These are phyloP conservation scores for Aethina tumida DNA, from an alignment of 1,140 invertebrate genomes.

Conservation along the genomic window DNA sequence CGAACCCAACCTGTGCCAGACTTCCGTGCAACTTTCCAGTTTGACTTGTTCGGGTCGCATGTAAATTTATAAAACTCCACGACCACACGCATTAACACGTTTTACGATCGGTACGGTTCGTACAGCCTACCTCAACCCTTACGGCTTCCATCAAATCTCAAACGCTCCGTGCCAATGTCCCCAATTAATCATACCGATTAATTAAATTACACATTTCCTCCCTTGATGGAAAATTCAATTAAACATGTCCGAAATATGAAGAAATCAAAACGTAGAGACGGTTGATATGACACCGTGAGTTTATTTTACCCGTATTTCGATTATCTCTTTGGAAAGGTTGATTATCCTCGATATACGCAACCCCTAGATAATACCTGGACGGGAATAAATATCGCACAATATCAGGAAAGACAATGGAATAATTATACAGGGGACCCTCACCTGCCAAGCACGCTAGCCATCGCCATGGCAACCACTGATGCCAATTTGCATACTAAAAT, in stretches of 20 bases:
- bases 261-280: slow-evolving; percentile 9
- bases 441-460: slow-evolving; percentile 25
- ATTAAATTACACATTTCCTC: slow-evolving; percentile 6
- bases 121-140: not conserved
- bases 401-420: slow-evolving; percentile 29
- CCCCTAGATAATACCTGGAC: slow-evolving; percentile 15
- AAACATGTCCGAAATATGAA: too few species aligned
- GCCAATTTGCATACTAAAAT: slow-evolving; percentile 35
- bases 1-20: too few species aligned
- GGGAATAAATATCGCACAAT: slow-evolving; percentile 16
- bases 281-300: too few species aligned
- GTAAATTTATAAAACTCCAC: slow-evolving; percentile 11
- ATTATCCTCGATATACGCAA: slow-evolving; percentile 11
- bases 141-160: not conserved
- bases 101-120: slow-evolving; percentile 5
- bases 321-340: slow-evolving; percentile 14
- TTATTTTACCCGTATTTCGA: too few species aligned
- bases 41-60: slow-evolving; percentile 6
- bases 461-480: slow-evolving; percentile 29
- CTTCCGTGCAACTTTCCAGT: too few species aligned
- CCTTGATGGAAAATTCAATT: slow-evolving; percentile 5
- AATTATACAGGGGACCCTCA: slow-evolving; percentile 29
- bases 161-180: not conserved
- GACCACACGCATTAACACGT: slow-evolving; percentile 13
- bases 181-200: not conserved